Evolutionary conservation across 1,140 invertebrate genomes (phyloP), one percentile per base, ranked within the genome.

Genomic region (Stenopsyche tienmushanensis): DNA sequence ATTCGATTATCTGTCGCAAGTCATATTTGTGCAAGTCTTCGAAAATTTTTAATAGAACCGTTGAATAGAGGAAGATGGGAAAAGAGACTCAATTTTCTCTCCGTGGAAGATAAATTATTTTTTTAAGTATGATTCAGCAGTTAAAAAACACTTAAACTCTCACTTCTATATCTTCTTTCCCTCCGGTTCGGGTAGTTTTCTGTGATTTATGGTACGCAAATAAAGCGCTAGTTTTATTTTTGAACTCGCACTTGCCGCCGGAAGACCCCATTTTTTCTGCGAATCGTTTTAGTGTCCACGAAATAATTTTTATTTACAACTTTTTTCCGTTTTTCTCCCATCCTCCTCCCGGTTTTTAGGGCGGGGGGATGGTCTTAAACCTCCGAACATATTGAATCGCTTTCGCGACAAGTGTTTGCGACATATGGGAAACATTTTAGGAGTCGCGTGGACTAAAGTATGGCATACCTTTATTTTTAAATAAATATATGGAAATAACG

Each of bases 121-220:
- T 47, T 60, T 26, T 17, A 26, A 60, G 53, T 29, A 47, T 26
- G 41, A 47, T 45, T 60, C 57, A 47, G 41, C 42, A 60, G 57
- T 60, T 60, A 60, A 60, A 60, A 60, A 60, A 60, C 42, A 60
- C 42, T 60, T 47, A 60, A 47, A 47, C 17, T 60, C 41, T 47
- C 42, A 34, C 57, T 44, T 34, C 49, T 34, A 59, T 42, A 49
- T 57, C 52, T 58, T 66, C 54, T 47, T 60, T 45, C 17, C 42
- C 26, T 21, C 50, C 39, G 34, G 47, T 65, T 57, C 41, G 15
- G 52, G 62, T 64, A 62, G 59, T 64, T 64, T 34, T 45, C 15
- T n/a, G 21, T 64, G 62, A 64, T 64, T 64, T 64, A 64, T 64
- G 49, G 23, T 50, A 24, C 62, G 42, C 49, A 64, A 64, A 64